Conservation (phyloP, 2,888 invertebrate genomes). For the Mechanitis mazaeus region DNA sequence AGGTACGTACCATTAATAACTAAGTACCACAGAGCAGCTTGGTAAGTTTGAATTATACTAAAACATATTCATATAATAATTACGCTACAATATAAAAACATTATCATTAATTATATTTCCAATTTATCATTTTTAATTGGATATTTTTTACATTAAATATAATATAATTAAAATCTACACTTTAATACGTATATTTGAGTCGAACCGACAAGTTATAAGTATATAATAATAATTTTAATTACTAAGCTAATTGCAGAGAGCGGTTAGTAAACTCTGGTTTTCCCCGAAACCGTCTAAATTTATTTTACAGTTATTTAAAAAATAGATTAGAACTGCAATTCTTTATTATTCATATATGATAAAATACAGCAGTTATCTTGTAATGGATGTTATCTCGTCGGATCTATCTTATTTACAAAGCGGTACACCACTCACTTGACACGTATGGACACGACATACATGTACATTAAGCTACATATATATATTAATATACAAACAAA, state of each 20-base stretch:
- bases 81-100: no score
- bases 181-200: background rate
- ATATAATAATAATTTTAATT: conserved; percentile 24
- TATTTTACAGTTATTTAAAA: conserved; percentile 28
- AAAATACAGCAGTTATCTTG: conserved; percentile 53
- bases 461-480: no score
- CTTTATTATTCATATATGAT: conserved; percentile 56
- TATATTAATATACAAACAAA: no score
- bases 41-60: no score
- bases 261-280: conserved; percentile 27
- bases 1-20: conserved; percentile 17
- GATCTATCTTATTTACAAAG: conserved; percentile 56
- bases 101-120: no score
- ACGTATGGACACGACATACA: conserved; percentile 31
- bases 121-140: no score
- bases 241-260: conserved; percentile 13
- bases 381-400: conserved; percentile 51
- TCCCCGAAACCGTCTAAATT: conserved; percentile 26
- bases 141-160: no score
- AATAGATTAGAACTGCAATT: conserved; percentile 37
- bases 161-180: no score
- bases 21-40: no score
- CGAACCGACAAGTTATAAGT: background rate
- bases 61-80: no score
- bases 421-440: conserved; percentile 43